Base-by-base conservation (phyloP, 2,113 vertebrate genomes). In the Empidonax alnorum region DNA sequence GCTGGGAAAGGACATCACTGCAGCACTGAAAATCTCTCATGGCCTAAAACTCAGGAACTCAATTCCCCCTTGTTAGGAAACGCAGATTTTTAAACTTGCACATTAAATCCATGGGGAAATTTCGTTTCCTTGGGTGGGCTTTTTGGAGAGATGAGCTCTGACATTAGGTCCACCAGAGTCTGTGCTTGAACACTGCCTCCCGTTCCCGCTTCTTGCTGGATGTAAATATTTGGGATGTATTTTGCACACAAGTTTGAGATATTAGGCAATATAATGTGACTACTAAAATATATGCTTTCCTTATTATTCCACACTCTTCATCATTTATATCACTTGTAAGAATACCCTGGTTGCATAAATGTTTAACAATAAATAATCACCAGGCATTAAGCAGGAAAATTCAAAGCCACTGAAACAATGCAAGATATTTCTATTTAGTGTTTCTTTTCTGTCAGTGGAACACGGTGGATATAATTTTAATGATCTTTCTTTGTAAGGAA, bases 41-140 rank as follows among this genome's bases (percentile, higher is more conserved):
- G n/a, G 31, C 3, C 7, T 44, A 44, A 14, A 21, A 21, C 56
- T 66, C n/a, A 17, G 71, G 7, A 39, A n/a, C 0, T 0, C 0
- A 1, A 2, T 18, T 20, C 7, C 18, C 14, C 10, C 24, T 27
- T 42, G 1, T 3, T 1, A 28, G n/a, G 20, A 66, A 1, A 10
- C 22, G 67, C 22, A 14, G 14, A 2, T 58, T 73, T 92, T 68
- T 35, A 24, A 56, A 62, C 27, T 68, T 80, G 28, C 16, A 25
- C 27, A 4, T 11, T 58, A 56, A 82, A 67, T 12, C 33, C 2
- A 7, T 23, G 74, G 72, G 52, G 49, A 83, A 78, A 63, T 41
- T 12, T 21, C 18, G 3, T 27, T 69, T 73, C 52, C 49, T 41
- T 79, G 49, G 42, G 2, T 6, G 42, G 71, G 9, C 33, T 84